Conservation (phyloP, 2,888 invertebrate genomes). For the Meganola albula region DNA sequence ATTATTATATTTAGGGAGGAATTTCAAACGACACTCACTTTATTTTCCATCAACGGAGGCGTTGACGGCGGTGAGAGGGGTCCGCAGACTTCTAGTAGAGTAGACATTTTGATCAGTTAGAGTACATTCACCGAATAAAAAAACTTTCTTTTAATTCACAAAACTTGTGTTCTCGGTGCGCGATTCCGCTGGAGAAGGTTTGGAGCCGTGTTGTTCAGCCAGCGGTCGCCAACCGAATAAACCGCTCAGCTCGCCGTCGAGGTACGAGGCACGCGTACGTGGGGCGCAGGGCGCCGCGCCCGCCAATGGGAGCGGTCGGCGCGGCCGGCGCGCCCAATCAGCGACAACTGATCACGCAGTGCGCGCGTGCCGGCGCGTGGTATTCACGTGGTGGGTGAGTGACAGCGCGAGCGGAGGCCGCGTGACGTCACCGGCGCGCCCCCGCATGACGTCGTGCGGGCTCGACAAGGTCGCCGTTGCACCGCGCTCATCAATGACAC, state of each 20-base stretch:
- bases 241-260: constrained; percentile 59
- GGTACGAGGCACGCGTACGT: constrained; percentile 76
- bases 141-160: constrained; percentile 71
- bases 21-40: constrained; percentile 63
- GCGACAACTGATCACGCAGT: constrained; percentile 80
- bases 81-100: constrained; percentile 68
- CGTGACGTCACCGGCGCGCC: constrained; percentile 79
- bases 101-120: constrained; percentile 57
- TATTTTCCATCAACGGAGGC: constrained; percentile 80
- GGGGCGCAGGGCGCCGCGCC: constrained; percentile 80
- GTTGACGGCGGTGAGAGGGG: constrained; percentile 84
- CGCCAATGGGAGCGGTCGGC: constrained; percentile 83
- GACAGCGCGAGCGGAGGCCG: constrained; percentile 77
- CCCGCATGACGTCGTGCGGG: constrained; percentile 69
- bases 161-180: constrained; percentile 56
- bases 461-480: constrained; percentile 56
- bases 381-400: constrained; percentile 92
- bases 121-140: constrained; percentile 57
- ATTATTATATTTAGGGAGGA: constrained; percentile 19
- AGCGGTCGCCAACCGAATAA: constrained; percentile 72
- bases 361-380: constrained; percentile 86
- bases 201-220: constrained; percentile 67
- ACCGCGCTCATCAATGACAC: constrained; percentile 32
- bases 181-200: constrained; percentile 36
- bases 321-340: constrained; percentile 82